These are phyloP conservation scores for Yasuhikotakia modesta DNA, from an alignment of 2,797 vertebrate genomes.

Conservation along the genomic window DNA sequence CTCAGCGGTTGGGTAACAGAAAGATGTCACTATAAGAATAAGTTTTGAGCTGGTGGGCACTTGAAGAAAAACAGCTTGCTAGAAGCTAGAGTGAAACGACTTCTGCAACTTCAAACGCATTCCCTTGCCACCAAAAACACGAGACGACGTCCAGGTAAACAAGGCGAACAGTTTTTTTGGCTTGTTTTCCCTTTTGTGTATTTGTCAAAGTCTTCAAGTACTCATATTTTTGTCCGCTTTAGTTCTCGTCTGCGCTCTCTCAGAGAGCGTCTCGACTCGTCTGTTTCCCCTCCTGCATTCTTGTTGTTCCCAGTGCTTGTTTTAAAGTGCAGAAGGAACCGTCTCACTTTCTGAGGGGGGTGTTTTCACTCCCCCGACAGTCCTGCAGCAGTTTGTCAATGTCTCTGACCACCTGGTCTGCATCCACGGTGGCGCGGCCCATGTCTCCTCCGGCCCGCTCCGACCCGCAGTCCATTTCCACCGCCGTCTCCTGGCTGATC, in stretches of 20 bases:
- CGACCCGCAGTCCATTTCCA: conserved; percentile 88
- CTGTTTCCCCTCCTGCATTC: not conserved
- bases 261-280: conserved; percentile 43
- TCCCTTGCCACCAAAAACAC: conserved; percentile 76
- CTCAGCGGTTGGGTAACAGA: conserved; percentile 71
- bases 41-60: conserved; percentile 96
- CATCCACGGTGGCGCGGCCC: conserved; percentile 87
- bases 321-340: not conserved
- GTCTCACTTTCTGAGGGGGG: conserved; percentile 91
- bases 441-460: conserved; percentile 84
- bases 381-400: conserved; percentile 99
- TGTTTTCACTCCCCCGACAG: conserved; percentile 92
- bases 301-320: not conserved
- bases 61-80: conserved; percentile 89
- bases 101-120: conserved; percentile 82
- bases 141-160: conserved; percentile 75
- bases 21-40: conserved; percentile 86
- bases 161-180: conserved; percentile 60
- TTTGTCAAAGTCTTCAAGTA: conserved; percentile 41
- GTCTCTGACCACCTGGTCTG: conserved; percentile 96
- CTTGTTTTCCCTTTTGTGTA: conserved; percentile 41
- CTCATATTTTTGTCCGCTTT: conserved; percentile 12
- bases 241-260: conserved; percentile 58
- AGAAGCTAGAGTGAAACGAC: conserved; percentile 88
- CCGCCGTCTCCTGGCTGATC: conserved; percentile 87